Base-by-base conservation (phyloP, 2,113 vertebrate genomes). In the Pelvicachromis taeniatus region DNA sequence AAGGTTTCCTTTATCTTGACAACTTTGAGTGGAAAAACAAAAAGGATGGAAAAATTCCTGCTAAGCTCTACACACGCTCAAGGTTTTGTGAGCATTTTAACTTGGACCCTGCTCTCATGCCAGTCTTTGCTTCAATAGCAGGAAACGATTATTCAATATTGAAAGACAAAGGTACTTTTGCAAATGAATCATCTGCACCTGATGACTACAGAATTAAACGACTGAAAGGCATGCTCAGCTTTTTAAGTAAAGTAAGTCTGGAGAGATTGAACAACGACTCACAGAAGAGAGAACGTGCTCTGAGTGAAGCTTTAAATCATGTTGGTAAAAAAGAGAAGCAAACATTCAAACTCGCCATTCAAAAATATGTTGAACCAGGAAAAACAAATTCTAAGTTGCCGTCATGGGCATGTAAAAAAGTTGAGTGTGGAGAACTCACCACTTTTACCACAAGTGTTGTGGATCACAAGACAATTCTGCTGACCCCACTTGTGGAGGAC, bases 111-210 rank as follows among this genome's bases (percentile, higher is more conserved):
- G 4, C 54, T 6, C 23, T 73, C 10, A 45, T 82, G 80, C 52
- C 80, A 2, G 23, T 82, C 50, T 48, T 82, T 56, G 80, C 80
- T 82, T 52, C 80, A 9, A 5, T 82, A 56, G 38, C 52, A 33
- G 80, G 80, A 54, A 82, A 82, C 13, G 63, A 82, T 45, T 82
- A 0, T 70, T 82, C 80, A 42, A 55, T 5, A 6, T 56, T 55
- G n/a, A n/a, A n/a, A 6, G 6, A 4, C 19, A 42, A 19, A 4
- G 23, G 7, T 2, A 16, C 3, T 2, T 42, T 65, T 65, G 61
- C 11, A 14, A 5, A 42, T 8, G 4, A 40, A 8, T 68, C 61
- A 68, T 3, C 35, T 68, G 40, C 35, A 40, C 0, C 35, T 23
- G 35, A 19, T 5, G 2, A 65, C 2, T 8, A 13, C 1, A 0